Conservation (phyloP, 2,888 invertebrate genomes). For the Xestia c-nigrum region DNA sequence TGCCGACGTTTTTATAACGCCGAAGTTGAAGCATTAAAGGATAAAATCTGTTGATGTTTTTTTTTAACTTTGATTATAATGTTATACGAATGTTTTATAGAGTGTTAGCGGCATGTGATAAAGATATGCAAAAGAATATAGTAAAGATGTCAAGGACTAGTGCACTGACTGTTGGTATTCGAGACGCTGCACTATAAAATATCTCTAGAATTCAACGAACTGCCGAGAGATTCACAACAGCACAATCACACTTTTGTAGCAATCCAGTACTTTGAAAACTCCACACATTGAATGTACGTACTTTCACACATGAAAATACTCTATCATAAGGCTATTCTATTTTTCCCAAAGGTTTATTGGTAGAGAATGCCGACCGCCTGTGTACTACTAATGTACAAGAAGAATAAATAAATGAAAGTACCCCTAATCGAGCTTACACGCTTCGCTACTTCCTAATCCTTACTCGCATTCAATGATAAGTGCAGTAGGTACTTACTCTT, state of each 20-base stretch:
- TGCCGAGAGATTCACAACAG: neutral
- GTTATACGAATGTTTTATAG: neutral
- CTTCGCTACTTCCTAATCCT: slow-evolving; percentile 8
- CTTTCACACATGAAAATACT: neutral
- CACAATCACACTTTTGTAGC: neutral
- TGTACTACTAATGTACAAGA: neutral
- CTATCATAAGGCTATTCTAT: neutral
- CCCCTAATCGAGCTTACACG: slow-evolving; percentile 3
- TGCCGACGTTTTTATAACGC: slow-evolving; percentile 26
- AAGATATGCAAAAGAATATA: neutral
- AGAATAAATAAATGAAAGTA: slow-evolving; percentile 9
- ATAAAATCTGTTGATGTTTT: slow-evolving; percentile 9
- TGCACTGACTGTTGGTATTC: neutral
- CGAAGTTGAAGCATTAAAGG: slow-evolving; percentile 8
- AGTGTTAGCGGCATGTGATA: neutral
- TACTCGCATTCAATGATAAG: slow-evolving; percentile 12
- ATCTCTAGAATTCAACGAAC: neutral
- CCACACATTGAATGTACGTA: neutral
- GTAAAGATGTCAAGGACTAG: neutral
- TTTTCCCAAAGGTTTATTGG: neutral
- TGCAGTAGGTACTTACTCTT: slow-evolving; percentile 74
- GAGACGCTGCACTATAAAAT: neutral
- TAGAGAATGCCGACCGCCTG: neutral
- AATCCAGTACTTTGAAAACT: neutral
- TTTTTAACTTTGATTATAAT: neutral